Evolutionary conservation across 2,113 vertebrate species (phyloP).

Genomic region (Ranitomeya imitator): DNA sequence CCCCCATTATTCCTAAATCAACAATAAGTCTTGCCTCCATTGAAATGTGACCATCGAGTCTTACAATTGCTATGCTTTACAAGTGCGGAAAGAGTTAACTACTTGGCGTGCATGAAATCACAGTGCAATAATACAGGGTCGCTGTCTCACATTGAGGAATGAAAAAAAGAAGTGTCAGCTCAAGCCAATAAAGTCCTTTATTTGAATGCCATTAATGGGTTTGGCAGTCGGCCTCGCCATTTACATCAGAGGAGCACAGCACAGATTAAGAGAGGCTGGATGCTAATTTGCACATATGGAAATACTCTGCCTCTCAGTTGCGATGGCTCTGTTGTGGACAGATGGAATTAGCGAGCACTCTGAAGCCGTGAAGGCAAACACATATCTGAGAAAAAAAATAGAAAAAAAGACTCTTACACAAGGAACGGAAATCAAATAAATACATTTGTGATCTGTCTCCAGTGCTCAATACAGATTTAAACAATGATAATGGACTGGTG

Average conservation of each 20-base stretch:
- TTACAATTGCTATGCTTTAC: not conserved
- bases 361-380: slow-evolving; percentile 96
- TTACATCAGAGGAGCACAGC: slow-evolving; percentile 82
- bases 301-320: slow-evolving; percentile 90
- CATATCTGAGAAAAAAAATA: slow-evolving; percentile 73
- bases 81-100: slow-evolving; percentile 36
- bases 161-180: slow-evolving; percentile 61
- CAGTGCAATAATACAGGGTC: slow-evolving; percentile 44
- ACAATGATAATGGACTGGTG: slow-evolving; percentile 17
- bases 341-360: slow-evolving; percentile 96
- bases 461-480: slow-evolving; percentile 16
- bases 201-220: slow-evolving; percentile 85
- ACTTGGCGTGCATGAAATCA: slow-evolving; percentile 5
- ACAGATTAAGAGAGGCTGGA: slow-evolving; percentile 83
- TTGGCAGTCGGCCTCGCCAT: slow-evolving; percentile 78
- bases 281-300: slow-evolving; percentile 99
- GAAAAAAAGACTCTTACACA: slow-evolving; percentile 57
- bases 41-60: not conserved
- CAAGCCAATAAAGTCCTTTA: slow-evolving; percentile 76
- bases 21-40: not conserved
- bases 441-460: slow-evolving; percentile 50
- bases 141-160: slow-evolving; percentile 50
- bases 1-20: not conserved
- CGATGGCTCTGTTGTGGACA: slow-evolving; percentile 94
- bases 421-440: slow-evolving; percentile 66